Conservation (phyloP, 2,797 vertebrate genomes). For the Diglossa cyanea region DNA sequence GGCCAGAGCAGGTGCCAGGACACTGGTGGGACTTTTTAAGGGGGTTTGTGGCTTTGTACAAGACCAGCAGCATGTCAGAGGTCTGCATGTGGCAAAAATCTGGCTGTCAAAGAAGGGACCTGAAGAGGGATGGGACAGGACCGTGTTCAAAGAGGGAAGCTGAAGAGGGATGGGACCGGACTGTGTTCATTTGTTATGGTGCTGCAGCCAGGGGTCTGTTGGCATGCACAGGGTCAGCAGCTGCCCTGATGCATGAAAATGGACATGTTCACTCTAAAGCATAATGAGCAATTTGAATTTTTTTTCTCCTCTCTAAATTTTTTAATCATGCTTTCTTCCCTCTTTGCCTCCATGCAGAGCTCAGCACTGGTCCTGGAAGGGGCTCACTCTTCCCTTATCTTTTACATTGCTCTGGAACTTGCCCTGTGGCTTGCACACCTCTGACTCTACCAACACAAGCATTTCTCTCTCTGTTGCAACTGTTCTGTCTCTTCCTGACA, state of each 20-base stretch:
- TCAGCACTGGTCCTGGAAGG: neutral
- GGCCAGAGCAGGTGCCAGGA: neutral
- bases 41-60: neutral
- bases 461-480: neutral
- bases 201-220: neutral
- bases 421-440: neutral
- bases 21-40: neutral
- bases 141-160: neutral
- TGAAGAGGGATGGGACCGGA: neutral
- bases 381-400: neutral
- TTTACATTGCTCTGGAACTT: neutral
- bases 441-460: neutral
- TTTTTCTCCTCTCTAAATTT: neutral
- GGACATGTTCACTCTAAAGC: neutral
- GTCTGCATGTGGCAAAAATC: neutral
- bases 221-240: neutral
- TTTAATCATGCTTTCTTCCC: neutral
- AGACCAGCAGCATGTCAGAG: neutral
- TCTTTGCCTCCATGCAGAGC: neutral
- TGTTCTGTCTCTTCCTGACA: neutral
- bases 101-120: neutral
- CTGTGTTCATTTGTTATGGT: fast-evolving
- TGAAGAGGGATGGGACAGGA: neutral
- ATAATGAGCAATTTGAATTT: neutral
- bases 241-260: neutral